Percentiles rank a stretch among this genome's conserved stretches.
Conservation (phyloP, 2,888 invertebrate genomes). For the Philaethria dido region DNA sequence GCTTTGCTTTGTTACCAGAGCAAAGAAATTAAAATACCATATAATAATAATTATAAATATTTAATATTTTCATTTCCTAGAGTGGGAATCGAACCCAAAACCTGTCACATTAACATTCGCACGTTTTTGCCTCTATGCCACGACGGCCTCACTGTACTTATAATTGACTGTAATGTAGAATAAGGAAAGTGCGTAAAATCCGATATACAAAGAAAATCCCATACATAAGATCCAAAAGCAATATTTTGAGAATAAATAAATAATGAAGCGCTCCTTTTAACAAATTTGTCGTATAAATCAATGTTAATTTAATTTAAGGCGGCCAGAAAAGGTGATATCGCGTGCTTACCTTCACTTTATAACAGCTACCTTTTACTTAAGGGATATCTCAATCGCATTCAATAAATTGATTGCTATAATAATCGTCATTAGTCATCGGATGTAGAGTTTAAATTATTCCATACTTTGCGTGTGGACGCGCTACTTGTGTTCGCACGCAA, state of each 20-base stretch:
- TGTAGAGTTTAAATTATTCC: constrained; percentile 70
- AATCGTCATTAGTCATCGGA: constrained; percentile 78
- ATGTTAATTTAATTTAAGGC: constrained; percentile 42
- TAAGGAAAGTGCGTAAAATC: no score
- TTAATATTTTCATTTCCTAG: no score
- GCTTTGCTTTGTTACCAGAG: no score
- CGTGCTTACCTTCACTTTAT: constrained; percentile 69
- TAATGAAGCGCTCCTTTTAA: constrained; percentile 13
- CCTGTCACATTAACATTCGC: no score
- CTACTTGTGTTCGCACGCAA: constrained; percentile 77
- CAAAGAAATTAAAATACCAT: no score
- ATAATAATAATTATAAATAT: no score
- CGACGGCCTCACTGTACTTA: no score
- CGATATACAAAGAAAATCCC: neutral
- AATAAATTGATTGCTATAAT: constrained; percentile 79
- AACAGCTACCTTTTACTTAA: constrained; percentile 66
- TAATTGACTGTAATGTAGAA: no score
- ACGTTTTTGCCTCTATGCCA: no score
- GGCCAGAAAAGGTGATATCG: constrained; percentile 55
- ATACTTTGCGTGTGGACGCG: constrained; percentile 65
- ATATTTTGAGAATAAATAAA: constrained; percentile 13
- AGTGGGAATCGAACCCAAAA: no score
- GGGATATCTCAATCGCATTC: constrained; percentile 75
- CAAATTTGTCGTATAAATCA: constrained; percentile 34
- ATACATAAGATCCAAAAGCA: neutral